Percentiles rank a stretch among this genome's conserved stretches.
phyloP scores from a whole-genome alignment of 2,888 invertebrate genomes.

The Nezara viridula region DNA sequence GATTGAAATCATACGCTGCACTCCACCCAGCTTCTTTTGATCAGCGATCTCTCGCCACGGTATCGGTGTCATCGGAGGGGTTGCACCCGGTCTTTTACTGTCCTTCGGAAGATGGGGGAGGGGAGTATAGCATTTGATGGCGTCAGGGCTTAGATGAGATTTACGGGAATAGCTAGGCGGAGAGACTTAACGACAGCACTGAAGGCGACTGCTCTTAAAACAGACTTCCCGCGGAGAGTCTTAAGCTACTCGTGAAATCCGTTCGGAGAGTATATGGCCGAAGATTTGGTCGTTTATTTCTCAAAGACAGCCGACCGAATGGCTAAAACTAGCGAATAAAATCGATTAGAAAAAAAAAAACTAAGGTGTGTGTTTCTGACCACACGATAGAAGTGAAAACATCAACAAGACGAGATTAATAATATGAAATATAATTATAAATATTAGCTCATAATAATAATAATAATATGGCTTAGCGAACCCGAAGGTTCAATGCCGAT shows the following conservation, averaged over 20 bases:
- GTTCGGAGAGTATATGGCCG: not conserved
- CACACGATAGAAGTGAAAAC: no score
- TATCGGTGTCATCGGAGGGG: not conserved
- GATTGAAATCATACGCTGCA: slow-evolving; percentile 24
- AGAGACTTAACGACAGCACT: not conserved
- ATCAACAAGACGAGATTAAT: no score
- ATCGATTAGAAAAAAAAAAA: no score
- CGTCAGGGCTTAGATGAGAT: not conserved
- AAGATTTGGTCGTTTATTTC: not conserved
- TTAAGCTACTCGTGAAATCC: not conserved
- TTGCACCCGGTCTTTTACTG: not conserved
- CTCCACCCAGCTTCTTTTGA: not conserved
- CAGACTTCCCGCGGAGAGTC: not conserved
- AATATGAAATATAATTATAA: no score
- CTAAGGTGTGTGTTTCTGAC: no score
- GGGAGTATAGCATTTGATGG: not conserved
- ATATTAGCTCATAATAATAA: no score
- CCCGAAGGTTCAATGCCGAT: no score
- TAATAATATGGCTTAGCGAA: no score
- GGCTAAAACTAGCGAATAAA: not conserved
- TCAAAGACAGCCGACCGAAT: not conserved
- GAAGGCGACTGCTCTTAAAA: not conserved
- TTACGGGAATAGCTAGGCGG: not conserved
- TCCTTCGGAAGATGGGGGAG: not conserved
- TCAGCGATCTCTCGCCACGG: not conserved